Percentiles rank a stretch among this genome's conserved stretches.
phyloP scores from a whole-genome alignment of 2,113 vertebrate species.

The Cryptoleucopteryx plumbea region DNA sequence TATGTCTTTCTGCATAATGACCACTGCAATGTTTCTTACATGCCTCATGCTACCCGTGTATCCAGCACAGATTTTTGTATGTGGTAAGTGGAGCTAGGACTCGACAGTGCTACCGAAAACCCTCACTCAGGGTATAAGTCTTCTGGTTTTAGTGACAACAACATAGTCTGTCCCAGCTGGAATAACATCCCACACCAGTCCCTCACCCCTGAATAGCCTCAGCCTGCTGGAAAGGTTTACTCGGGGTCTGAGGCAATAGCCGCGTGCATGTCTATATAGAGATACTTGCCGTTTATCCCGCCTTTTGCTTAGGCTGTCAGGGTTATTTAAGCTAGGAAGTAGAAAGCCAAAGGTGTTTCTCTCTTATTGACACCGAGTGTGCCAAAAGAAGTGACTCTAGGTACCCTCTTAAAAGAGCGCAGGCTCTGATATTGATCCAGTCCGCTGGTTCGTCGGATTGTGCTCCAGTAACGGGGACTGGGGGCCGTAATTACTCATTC shows the following conservation, averaged over 20 bases:
- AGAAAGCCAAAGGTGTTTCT: background rate
- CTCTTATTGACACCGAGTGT: fast-evolving
- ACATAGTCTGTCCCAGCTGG: background rate
- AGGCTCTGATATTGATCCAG: background rate
- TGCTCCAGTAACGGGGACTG: background rate
- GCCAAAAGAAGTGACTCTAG: background rate
- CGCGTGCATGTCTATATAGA: background rate
- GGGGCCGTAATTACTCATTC: background rate
- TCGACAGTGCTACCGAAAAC: background rate
- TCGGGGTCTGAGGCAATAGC: background rate
- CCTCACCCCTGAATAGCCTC: too few species aligned
- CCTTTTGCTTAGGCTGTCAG: background rate
- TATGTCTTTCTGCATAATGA: background rate
- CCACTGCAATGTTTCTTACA: background rate
- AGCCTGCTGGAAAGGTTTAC: background rate
- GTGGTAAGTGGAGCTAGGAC: background rate
- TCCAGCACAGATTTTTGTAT: fast-evolving
- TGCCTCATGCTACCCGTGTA: background rate
- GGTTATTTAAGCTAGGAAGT: background rate
- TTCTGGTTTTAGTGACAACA: background rate
- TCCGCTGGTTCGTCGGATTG: background rate
- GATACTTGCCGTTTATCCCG: background rate
- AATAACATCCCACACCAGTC: background rate
- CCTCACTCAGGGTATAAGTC: background rate
- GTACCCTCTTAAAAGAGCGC: background rate